These are phyloP conservation scores for Oncopeltus fasciatus DNA, from an alignment of 1,140 invertebrate genomes.

Conservation along the genomic window DNA sequence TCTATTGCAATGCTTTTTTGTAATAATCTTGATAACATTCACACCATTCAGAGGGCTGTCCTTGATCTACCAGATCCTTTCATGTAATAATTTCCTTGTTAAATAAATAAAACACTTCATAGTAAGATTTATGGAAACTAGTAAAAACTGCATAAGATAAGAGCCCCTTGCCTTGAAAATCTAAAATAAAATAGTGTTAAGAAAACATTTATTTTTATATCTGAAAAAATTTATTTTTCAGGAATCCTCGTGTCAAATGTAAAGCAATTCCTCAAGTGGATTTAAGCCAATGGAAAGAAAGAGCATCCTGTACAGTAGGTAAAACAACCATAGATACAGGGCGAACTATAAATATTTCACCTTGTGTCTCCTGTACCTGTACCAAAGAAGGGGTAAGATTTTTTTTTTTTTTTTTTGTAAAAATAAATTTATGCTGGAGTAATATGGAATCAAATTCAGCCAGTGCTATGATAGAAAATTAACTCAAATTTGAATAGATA, in stretches of 20 bases:
- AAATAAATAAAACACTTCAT: too few relatives aligned
- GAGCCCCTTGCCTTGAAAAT: too few relatives aligned
- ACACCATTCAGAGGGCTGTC: conserved; percentile 69
- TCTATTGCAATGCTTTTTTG: conserved; percentile 83
- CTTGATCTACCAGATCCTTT: conserved; percentile 83
- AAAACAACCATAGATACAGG: conserved; percentile 35
- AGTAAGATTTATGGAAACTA: too few relatives aligned
- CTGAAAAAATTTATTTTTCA: conserved; percentile 20
- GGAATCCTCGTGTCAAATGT: conserved; percentile 38
- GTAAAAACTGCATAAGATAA: too few relatives aligned
- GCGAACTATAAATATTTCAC: conserved; percentile 36
- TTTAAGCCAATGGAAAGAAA: conserved; percentile 35
- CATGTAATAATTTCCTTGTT: conserved; percentile 44
- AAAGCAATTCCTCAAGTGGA: conserved; percentile 31
- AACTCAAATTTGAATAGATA: too few relatives aligned
- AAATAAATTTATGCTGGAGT: too few relatives aligned
- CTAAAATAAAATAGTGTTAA: not conserved
- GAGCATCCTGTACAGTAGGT: conserved; percentile 32
- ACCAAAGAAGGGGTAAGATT: conserved; percentile 41
- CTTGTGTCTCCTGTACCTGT: conserved; percentile 46
- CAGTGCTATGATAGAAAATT: too few relatives aligned
- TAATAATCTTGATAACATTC: conserved; percentile 79
- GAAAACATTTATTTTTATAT: not conserved
- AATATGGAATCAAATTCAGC: too few relatives aligned
- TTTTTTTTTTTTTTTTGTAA: not conserved